Percentiles rank a stretch among this genome's conserved stretches.
These are phyloP conservation scores for Cardiocondyla obscurior DNA, from an alignment of 1,140 invertebrate species.

Conservation along the genomic window DNA sequence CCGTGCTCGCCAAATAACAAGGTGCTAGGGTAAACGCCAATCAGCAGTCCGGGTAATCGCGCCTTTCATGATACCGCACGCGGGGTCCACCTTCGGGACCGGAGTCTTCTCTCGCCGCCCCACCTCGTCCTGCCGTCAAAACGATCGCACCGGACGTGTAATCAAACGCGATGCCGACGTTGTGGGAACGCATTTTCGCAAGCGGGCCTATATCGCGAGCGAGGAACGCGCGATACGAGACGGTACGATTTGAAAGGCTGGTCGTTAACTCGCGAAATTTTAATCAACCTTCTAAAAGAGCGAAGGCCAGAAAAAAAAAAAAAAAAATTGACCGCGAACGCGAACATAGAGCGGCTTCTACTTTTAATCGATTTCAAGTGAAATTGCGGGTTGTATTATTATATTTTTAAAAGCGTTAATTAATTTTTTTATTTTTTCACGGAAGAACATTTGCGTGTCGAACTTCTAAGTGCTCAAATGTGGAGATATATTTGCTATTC, in stretches of 20 bases:
- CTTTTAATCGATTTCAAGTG: background rate
- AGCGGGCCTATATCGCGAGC: background rate
- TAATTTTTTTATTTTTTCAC: background rate
- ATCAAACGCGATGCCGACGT: constrained; percentile 52
- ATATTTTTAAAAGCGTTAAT: too few relatives aligned
- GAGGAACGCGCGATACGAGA: constrained; percentile 23
- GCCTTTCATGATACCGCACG: constrained; percentile 44
- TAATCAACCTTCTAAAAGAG: background rate
- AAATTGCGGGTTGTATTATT: background rate
- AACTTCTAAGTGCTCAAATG: too few relatives aligned
- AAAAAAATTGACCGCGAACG: background rate
- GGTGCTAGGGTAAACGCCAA: constrained; percentile 46
- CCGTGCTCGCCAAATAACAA: constrained; percentile 50
- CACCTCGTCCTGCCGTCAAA: constrained; percentile 20
- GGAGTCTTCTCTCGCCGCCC: background rate
- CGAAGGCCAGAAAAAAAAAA: too few relatives aligned
- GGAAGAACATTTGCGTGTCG: background rate
- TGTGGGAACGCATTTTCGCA: constrained; percentile 44
- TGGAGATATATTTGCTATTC: too few relatives aligned
- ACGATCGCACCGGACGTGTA: constrained; percentile 47
- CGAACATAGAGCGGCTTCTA: background rate
- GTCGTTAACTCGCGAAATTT: constrained; percentile 11
- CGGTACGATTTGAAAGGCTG: background rate
- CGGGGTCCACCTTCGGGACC: background rate
- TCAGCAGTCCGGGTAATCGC: constrained; percentile 45